A percentile compares a stretch with the other conserved stretches of the same genome.
Conservation (phyloP, 2,888 invertebrate species). For the Saturnia japonica region DNA sequence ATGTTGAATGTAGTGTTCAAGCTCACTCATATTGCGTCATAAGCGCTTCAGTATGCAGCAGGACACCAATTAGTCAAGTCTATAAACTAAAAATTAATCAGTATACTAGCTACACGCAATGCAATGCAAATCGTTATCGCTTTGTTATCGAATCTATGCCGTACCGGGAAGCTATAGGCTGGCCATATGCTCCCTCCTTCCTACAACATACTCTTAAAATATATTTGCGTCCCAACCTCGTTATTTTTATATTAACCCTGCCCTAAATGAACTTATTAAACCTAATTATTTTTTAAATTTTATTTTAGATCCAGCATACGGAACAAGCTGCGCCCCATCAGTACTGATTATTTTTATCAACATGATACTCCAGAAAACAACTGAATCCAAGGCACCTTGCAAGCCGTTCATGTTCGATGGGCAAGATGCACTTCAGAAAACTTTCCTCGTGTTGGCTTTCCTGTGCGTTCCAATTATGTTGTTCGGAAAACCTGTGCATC, state of each 20-base stretch:
- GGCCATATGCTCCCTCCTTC: too few species aligned
- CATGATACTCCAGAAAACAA: slow-evolving; percentile 86
- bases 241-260: background rate
- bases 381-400: slow-evolving; percentile 70
- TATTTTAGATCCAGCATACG: slow-evolving; percentile 63
- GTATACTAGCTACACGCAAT: too few species aligned
- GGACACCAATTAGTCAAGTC: too few species aligned
- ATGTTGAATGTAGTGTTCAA: too few species aligned
- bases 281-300: background rate
- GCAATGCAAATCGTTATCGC: too few species aligned
- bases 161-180: too few species aligned
- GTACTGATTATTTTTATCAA: slow-evolving; percentile 91
- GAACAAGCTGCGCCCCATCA: slow-evolving; percentile 87
- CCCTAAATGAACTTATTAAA: background rate
- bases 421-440: slow-evolving; percentile 83
- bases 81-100: too few species aligned
- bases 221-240: background rate
- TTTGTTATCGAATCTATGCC: too few species aligned
- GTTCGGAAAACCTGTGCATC: slow-evolving; percentile 88
- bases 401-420: slow-evolving; percentile 82
- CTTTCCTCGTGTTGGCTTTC: slow-evolving; percentile 84
- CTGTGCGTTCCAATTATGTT: slow-evolving; percentile 90
- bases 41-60: too few species aligned
- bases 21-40: too few species aligned
- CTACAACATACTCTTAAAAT: too few species aligned